Conservation (phyloP, 1,140 invertebrate species). For the Augochlora pura region DNA sequence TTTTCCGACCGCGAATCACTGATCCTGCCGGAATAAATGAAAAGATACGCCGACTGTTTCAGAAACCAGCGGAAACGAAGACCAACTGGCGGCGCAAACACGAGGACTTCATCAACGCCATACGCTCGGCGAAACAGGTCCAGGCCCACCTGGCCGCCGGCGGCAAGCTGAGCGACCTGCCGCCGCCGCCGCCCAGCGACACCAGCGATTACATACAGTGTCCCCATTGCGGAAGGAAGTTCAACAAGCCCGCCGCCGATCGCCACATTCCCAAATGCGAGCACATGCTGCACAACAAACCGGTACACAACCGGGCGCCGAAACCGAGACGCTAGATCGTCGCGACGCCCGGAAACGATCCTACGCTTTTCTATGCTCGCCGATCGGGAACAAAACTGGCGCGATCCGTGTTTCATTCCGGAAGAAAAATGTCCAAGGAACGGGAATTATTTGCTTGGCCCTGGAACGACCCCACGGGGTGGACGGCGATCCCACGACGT, state of each 20-base stretch:
- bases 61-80: conserved; percentile 62
- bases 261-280: conserved; percentile 97
- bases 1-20: no score
- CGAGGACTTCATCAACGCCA: conserved; percentile 94
- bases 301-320: conserved; percentile 76
- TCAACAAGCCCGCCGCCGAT: conserved; percentile 92
- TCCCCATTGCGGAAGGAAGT: conserved; percentile 93
- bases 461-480: no score
- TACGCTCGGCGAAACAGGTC: conserved; percentile 94
- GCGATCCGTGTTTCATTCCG: no score
- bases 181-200: conserved; percentile 92
- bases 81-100: conserved; percentile 95
- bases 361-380: neutral
- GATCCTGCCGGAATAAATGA: no score
- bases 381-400: conserved; percentile 2
- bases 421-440: no score
- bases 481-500: no score
- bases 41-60: conserved; percentile 57
- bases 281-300: conserved; percentile 90
- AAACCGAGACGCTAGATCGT: conserved; percentile 64
- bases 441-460: no score
- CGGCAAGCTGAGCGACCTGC: conserved; percentile 91
- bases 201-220: conserved; percentile 95
- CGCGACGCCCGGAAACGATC: neutral
- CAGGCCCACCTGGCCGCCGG: conserved; percentile 91